Evolutionary conservation across 2,113 vertebrate species (phyloP), one percentile per base, ranked within the genome.

Genomic region (Caranx melampygus): DNA sequence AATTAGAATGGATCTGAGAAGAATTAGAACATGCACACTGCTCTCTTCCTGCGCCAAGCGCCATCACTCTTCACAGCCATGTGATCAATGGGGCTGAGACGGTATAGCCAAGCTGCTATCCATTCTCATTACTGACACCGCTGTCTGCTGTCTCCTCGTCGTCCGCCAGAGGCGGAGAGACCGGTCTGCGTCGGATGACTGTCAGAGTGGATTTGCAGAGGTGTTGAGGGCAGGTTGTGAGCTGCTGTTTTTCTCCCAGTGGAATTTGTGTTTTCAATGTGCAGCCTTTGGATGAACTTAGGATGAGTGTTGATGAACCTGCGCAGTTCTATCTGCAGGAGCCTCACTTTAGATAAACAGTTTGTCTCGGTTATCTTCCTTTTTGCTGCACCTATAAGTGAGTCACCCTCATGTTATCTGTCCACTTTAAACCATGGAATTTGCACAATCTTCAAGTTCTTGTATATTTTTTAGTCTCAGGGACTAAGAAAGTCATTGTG

Each of bases 1-100:
- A 94, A 94, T 93, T 83, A 87, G 79, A 94, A 94, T 93, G 89
- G 93, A 94, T 94, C 85, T 62, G 72, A 81, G 79, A 42, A 52
- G 73, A 84, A 87, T 90, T 84, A 78, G 83, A 92, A 85, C 87
- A 91, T 72, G 79, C 88, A 79, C 79, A 51, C 35, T 67, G 75
- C 72, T 79, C 80, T 75, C 78, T 82, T 59, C 47, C 49, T 14
- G 54, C 47, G 1, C 58, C 15, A 14, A 45, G 77, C 73, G 81
- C 75, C 88, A 89, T 89, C 83, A 42, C 74, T 90, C 81, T 84
- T 89, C 68, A 37, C 83, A 13, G 79, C 79, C 52, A 1, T 18
- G 47, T 87, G 87, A 91, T 93, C 91, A 90, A 91, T 91, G 83
- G 49, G 55, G 83, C 79, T 21, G 49, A 85, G 88, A 59, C 75